These are phyloP conservation scores for Vombatus ursinus DNA, from an alignment of 2,113 vertebrate genomes.

Conservation along the genomic window DNA sequence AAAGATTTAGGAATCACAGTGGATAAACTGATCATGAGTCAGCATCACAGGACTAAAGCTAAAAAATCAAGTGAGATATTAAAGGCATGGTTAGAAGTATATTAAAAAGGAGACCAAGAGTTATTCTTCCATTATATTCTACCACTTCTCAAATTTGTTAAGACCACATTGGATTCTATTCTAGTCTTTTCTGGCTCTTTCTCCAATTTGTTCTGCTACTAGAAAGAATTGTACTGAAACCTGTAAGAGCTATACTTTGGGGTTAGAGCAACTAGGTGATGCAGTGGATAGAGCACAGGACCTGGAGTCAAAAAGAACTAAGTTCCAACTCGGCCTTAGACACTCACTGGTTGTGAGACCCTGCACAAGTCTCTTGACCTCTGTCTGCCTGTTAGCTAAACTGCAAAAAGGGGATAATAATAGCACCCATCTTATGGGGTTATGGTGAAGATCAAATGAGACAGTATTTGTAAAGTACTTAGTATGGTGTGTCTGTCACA, in stretches of 20 bases:
- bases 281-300: neutral
- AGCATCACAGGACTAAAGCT: neutral
- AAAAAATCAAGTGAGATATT: slow-evolving; percentile 29
- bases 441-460: neutral
- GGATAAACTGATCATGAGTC: slow-evolving; percentile 27
- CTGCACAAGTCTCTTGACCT: neutral
- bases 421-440: neutral
- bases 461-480: neutral
- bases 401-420: neutral
- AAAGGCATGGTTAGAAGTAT: slow-evolving; percentile 9
- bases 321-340: neutral
- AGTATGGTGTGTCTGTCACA: neutral
- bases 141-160: slow-evolving; percentile 4
- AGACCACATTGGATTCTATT: slow-evolving; percentile 7
- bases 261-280: neutral
- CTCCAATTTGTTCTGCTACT: neutral
- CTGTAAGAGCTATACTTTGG: neutral
- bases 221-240: slow-evolving; percentile 21
- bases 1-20: slow-evolving; percentile 10
- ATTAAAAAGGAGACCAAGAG: neutral
- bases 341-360: neutral
- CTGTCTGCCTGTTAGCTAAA: neutral
- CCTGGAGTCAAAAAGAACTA: neutral
- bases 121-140: slow-evolving; percentile 12
- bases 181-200: slow-evolving; percentile 3